phyloP scores from a whole-genome alignment of 30 jellyfish, hydroid and myxozoan species.

The Rhopilema esculentum region DNA sequence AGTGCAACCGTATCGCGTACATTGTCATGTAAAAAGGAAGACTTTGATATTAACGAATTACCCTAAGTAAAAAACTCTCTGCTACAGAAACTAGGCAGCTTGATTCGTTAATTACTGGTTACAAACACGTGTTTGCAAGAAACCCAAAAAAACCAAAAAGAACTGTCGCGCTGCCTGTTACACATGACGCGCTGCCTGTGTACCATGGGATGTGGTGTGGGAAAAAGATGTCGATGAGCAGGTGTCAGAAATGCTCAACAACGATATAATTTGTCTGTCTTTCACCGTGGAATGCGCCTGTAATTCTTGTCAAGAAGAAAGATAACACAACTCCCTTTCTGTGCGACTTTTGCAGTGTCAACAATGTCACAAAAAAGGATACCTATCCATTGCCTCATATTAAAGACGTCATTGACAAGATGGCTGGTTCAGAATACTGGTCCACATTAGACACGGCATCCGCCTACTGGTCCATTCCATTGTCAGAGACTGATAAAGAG shows the following conservation, averaged over 20 bases:
- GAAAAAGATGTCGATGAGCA: slow-evolving; percentile 55
- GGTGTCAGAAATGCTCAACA: slow-evolving; percentile 57
- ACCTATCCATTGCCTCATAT: slow-evolving; percentile 21
- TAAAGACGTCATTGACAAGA: slow-evolving; percentile 59
- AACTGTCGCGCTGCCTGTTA: slow-evolving; percentile 7
- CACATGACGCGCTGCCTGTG: slow-evolving; percentile 65
- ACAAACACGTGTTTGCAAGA: slow-evolving; percentile 8
- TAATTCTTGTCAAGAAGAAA: slow-evolving; percentile 56
- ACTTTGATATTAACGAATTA: slow-evolving; percentile 12
- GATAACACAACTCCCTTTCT: slow-evolving; percentile 40
- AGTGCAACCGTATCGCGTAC: slow-evolving; percentile 30
- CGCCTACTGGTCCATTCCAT: slow-evolving; percentile 64
- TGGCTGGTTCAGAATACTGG: slow-evolving; percentile 63
- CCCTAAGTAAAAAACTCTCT: slow-evolving; percentile 14
- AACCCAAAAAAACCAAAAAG: slow-evolving; percentile 35
- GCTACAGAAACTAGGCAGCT: slow-evolving; percentile 14
- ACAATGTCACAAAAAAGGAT: slow-evolving; percentile 59
- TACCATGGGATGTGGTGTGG: slow-evolving; percentile 50
- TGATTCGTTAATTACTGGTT: neutral
- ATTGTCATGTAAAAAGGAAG: slow-evolving; percentile 3
- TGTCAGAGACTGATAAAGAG: slow-evolving; percentile 56
- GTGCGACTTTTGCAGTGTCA: slow-evolving; percentile 56
- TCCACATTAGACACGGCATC: slow-evolving; percentile 7
- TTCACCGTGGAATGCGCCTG: slow-evolving; percentile 60
- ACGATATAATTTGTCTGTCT: slow-evolving; percentile 54